Conservation (phyloP, 92 coral and sea anemone genomes). For the Zoanthus sansibaricus region DNA sequence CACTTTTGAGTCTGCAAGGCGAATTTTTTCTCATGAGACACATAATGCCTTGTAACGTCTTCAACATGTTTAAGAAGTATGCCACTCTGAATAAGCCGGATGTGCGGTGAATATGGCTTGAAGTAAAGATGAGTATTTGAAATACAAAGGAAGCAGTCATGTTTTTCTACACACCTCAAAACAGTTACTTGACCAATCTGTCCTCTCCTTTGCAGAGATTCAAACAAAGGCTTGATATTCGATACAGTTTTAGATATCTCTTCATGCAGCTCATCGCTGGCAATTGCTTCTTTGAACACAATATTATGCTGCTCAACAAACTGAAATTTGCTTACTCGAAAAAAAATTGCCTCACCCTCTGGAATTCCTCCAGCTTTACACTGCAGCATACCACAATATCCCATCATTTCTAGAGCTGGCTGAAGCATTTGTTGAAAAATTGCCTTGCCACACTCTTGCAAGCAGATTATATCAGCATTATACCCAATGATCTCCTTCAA, state of each 20-base stretch:
- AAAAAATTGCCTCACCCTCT: constrained; percentile 93
- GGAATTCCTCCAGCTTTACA: constrained; percentile 91
- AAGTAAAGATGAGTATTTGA: constrained; percentile 92
- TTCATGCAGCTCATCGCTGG: constrained; percentile 66
- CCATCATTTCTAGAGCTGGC: constrained; percentile 80
- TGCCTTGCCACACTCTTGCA: constrained; percentile 93
- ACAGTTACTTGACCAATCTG: constrained; percentile 79
- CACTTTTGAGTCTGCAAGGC: not conserved
- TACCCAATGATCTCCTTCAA: constrained; percentile 92
- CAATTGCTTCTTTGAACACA: constrained; percentile 67
- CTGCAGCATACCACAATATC: constrained; percentile 76
- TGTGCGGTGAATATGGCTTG: constrained; percentile 85
- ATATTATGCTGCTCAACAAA: constrained; percentile 77
- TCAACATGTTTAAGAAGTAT: constrained; percentile 74
- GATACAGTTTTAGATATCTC: constrained; percentile 73
- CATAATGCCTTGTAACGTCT: constrained; percentile 59
- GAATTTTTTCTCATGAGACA: not conserved
- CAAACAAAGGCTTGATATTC: constrained; percentile 67
- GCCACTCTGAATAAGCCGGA: constrained; percentile 83
- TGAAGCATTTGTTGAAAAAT: constrained; percentile 63
- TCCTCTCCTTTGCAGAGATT: constrained; percentile 72
- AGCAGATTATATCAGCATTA: constrained; percentile 89
- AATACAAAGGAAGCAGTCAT: constrained; percentile 68
- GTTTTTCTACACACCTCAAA: constrained; percentile 56
- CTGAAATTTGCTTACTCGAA: constrained; percentile 76